Evolutionary conservation across 2,888 invertebrate species (phyloP), one percentile per base, ranked within the genome.

Genomic region (Chloroclysta siterata): DNA sequence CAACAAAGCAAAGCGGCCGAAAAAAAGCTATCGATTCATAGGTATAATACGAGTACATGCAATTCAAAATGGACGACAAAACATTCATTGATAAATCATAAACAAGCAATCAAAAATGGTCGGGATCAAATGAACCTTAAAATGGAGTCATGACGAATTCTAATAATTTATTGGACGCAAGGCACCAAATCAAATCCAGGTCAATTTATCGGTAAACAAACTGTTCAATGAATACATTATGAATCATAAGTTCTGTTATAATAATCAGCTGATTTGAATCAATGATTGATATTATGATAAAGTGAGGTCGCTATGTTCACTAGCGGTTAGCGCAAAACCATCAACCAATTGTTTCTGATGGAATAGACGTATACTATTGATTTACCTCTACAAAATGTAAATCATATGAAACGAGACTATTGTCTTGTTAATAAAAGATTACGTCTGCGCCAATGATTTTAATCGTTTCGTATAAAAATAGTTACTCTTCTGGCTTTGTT

Each of bases 211-310:
- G 72, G 68, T 74, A 73, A 75, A 58, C 53, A 60, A 65, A 77
- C 75, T 68, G 72, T 66, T 74, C 72, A 73, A 75, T 77, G 78
- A 77, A 75, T 76, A 75, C 72, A 72, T 72, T 79, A 78, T 82
- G 77, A 80, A 80, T 82, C 73, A 82, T 77, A 77, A 80, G 80
- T 80, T 83, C 80, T 81, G 75, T 79, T 77, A 81, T 80, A 77
- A 77, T 75, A 75, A 66, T 65, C 62, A 63, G 42, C 11, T 56
- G 53, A 59, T 64, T 53, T 36, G 44, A 59, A 55, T 53, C 48
- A 17, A 47, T 36, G 15, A 33, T 59, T 6, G 14, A 46, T 17
- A 11, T 39, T 39, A 11, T 17, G 46, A 17, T 17, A n/a, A 17
- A 17, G 46, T 46, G n/a, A n/a, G n/a, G n/a, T n/a, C n/a, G n/a